Evolutionary conservation across 2,888 invertebrate genomes (phyloP), one percentile per base, ranked within the genome.

Genomic region (Drosophila aldrichi): DNA sequence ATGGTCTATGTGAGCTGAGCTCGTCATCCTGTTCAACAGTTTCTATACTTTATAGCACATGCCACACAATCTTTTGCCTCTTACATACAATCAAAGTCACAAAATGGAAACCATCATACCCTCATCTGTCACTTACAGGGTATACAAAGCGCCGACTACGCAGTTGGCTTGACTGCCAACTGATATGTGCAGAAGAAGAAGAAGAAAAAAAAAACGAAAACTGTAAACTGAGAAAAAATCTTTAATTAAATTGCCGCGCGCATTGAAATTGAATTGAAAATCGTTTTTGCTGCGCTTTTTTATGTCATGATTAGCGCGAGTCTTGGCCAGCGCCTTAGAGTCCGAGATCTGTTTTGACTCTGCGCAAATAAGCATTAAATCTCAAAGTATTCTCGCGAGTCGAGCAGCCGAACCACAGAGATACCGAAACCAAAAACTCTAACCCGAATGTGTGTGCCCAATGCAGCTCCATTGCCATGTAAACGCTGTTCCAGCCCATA

Each of bases 311-410:
- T 90, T 91, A 91, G 80, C 76, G 76, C 61, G 40, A 56, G 56
- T 64, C 59, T 58, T 55, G 46, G 65, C 56, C 63, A 54, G 40
- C 78, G 22, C 38, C 12, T 14, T 25, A 71, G 73, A 67, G 32
- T 16, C 41, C 72, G 55, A 89, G 85, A 88, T 90, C 77, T 89
- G 89, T 89, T 89, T 86, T 89, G 89, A 89, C 90, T 90, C 76
- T 81, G 78, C 79, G 77, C 91, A 88, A 90, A 88, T 90, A 82
- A 90, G 90, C 91, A 89, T 89, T 82, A 90, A 89, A 90, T 86
- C 90, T 90, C 61, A 81, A 73, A 78, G 73, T 77, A 79, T 89
- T 44, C 58, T 41, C 40, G 34, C 25, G 57, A 46, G 29, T 7
- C 59, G 52, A 62, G 58, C 25, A 9, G 32, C 32, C 40, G 52